phyloP scores from a whole-genome alignment of 1,140 invertebrate genomes.

The Antheraea pernyi region DNA sequence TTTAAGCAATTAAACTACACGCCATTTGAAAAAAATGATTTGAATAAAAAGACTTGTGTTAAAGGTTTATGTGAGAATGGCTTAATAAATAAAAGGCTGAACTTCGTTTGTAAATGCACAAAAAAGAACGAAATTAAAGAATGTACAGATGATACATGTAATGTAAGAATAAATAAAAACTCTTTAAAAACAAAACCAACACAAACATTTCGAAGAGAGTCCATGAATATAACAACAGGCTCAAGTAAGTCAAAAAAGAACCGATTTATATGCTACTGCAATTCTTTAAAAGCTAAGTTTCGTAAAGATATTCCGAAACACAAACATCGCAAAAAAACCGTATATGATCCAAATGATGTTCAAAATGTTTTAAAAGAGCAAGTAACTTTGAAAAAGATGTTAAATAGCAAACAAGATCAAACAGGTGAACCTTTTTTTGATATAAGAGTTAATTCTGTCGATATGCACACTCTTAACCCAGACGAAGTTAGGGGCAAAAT shows the following conservation, averaged over 20 bases:
- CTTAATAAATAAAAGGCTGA: not conserved
- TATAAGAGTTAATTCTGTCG: slow-evolving; percentile 34
- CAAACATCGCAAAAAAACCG: slow-evolving; percentile 3
- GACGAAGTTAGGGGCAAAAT: slow-evolving; percentile 38
- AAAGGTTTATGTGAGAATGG: not conserved
- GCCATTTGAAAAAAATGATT: not conserved
- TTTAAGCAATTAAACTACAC: not conserved
- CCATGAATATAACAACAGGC: not conserved
- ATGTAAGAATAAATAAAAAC: slow-evolving; percentile 7
- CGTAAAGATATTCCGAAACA: not conserved
- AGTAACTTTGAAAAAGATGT: not conserved
- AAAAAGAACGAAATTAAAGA: slow-evolving; percentile 6
- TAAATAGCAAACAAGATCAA: slow-evolving; percentile 18
- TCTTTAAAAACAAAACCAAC: not conserved
- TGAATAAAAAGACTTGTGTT: not conserved
- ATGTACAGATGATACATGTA: slow-evolving; percentile 11
- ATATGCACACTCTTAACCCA: slow-evolving; percentile 37
- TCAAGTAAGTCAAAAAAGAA: not conserved
- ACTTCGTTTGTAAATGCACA: slow-evolving; percentile 10
- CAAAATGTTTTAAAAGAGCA: not conserved
- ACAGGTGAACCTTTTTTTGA: slow-evolving; percentile 38
- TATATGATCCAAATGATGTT: not conserved
- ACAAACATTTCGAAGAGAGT: not conserved
- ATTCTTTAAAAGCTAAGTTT: not conserved
- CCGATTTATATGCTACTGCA: not conserved